Conservation (phyloP, 2,797 vertebrate species). For the Trachurus trachurus region DNA sequence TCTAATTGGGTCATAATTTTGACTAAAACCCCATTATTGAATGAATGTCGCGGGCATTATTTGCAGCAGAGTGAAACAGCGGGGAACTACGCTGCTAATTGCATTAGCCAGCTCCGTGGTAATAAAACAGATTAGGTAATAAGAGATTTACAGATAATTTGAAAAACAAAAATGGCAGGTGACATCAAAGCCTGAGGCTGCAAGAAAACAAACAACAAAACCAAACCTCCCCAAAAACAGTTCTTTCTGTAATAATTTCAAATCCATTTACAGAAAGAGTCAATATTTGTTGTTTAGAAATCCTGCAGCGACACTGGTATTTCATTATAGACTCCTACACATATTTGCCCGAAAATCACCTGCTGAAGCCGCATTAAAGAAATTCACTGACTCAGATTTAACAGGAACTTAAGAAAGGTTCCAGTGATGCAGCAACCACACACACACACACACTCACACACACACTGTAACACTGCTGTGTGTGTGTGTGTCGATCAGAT, state of each 20-base stretch:
- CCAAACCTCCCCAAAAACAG: no score
- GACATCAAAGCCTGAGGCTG: slow-evolving; percentile 26
- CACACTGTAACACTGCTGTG: not conserved
- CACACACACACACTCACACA: not conserved
- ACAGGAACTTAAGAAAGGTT: slow-evolving; percentile 15
- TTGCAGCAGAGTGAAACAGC: slow-evolving; percentile 73
- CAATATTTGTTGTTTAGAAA: not conserved
- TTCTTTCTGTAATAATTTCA: slow-evolving; percentile 2
- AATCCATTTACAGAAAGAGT: slow-evolving; percentile 11
- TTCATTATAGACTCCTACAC: not conserved
- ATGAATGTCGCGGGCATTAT: slow-evolving; percentile 73
- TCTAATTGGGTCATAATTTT: slow-evolving; percentile 85
- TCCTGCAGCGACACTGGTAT: slow-evolving; percentile 2
- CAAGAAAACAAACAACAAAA: not conserved
- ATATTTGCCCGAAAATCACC: slow-evolving; percentile 10
- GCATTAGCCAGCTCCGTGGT: slow-evolving; percentile 69
- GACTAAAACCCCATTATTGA: slow-evolving; percentile 81
- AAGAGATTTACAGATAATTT: slow-evolving; percentile 45
- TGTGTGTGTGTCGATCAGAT: slow-evolving; percentile 1
- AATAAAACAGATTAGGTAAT: slow-evolving; percentile 70
- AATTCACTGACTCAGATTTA: slow-evolving; percentile 28
- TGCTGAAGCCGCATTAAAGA: not conserved
- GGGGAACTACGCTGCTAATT: slow-evolving; percentile 70
- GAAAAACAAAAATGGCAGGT: slow-evolving; percentile 43
- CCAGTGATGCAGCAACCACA: slow-evolving; percentile 6